Base-by-base conservation (phyloP, 2,797 vertebrate genomes). In the Threskiornis aethiopicus region DNA sequence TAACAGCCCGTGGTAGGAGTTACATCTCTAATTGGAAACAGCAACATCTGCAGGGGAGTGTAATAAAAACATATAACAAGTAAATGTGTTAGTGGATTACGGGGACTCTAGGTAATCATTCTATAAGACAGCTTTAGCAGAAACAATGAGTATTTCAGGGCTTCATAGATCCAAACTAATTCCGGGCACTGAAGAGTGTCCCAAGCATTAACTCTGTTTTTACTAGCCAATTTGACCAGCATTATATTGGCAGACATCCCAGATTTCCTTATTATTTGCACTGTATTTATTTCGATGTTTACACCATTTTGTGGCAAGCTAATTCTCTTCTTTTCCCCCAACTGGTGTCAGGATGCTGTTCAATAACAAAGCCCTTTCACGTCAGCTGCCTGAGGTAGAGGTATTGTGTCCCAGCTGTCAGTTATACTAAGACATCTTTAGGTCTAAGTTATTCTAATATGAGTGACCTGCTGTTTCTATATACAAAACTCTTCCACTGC, bases 11-110 rank as follows among this genome's bases (percentile, higher is more conserved):
- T 95, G 96, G 96, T 94, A 97, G 97, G 93, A 98, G 93, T 97
- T 97, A 94, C 33, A 76, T 95, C 93, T 96, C 96, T 98, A 98
- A 98, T 98, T 98, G 97, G 97, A 98, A 99, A 97, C 98, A 98
- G 98, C 97, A 97, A 97, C 95, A 96, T 98, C 97, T 97, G 95
- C 80, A 95, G 97, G 90, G 82, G 87, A 97, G 95, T 96, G 87
- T 93, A 96, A 98, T 97, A 95, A 97, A 97, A 97, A 87, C 35
- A 49, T 91, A 90, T 82, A 96, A 90, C 10, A 85, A 97, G 85
- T 91, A 85, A 93, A 95, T 67, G 72, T 93, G 97, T 95, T 92
- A 92, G 85, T 85, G 66, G 89, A 95, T 97, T 97, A 93, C 16
- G 5, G 20, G 25, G 64, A 92, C 49, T 84, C 77, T 47, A 93